These are phyloP conservation scores for Ancistrus triradiatus DNA, from an alignment of 2,113 vertebrate genomes.

Conservation along the genomic window DNA sequence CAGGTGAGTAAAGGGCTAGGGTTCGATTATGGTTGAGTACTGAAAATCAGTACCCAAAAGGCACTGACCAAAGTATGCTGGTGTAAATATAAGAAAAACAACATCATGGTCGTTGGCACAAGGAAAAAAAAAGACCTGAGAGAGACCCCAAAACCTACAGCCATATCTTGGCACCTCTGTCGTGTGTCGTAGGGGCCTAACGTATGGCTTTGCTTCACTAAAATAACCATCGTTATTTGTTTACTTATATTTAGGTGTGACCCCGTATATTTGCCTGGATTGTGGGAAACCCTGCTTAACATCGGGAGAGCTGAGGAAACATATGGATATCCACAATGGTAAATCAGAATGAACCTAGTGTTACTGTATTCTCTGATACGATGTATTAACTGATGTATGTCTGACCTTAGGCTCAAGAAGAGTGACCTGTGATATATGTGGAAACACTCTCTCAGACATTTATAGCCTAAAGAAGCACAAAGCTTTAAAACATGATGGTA, in stretches of 20 bases:
- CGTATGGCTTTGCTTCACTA: too few relatives aligned
- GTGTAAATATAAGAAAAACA: too few relatives aligned
- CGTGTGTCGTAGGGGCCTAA: too few relatives aligned
- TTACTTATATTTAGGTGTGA: constrained; percentile 58
- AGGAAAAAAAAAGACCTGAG: too few relatives aligned
- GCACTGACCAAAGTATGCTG: too few relatives aligned
- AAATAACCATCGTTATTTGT: background rate
- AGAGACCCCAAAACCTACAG: too few relatives aligned
- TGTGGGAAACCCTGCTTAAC: constrained; percentile 88
- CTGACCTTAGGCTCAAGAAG: constrained; percentile 81
- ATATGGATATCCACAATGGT: constrained; percentile 92
- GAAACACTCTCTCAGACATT: constrained; percentile 89
- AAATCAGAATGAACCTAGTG: background rate
- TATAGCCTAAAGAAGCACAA: constrained; percentile 97
- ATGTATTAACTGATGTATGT: background rate
- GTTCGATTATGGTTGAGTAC: too few relatives aligned
- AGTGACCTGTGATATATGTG: constrained; percentile 93
- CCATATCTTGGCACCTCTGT: too few relatives aligned
- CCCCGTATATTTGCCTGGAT: constrained; percentile 84
- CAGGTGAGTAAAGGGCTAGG: constrained; percentile 73
- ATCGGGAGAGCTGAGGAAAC: constrained; percentile 93
- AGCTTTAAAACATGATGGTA: constrained; percentile 85
- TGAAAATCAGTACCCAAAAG: too few relatives aligned
- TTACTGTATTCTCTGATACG: background rate
- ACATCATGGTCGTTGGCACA: too few relatives aligned